Percentiles rank a stretch among this genome's conserved stretches.
Evolutionary conservation across 2,797 vertebrate species (phyloP).

Genomic region (Gallirallus australis): DNA sequence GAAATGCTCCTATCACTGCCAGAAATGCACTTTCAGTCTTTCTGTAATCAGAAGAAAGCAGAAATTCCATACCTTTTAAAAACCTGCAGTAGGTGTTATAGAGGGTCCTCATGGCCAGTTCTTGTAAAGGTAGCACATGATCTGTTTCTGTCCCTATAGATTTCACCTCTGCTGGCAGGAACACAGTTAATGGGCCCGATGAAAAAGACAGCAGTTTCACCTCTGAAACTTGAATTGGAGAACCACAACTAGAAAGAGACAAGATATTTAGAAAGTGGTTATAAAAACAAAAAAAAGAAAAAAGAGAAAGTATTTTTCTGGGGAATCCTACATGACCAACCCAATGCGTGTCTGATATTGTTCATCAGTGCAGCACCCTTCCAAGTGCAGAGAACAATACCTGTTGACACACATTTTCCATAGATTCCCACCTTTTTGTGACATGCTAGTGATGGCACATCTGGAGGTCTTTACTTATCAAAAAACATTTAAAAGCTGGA

Average conservation of each 20-base stretch:
- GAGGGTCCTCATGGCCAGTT: conserved; percentile 90
- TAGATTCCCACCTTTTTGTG: not conserved
- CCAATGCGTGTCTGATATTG: not conserved
- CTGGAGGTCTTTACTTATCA: not conserved
- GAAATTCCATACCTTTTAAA: conserved; percentile 80
- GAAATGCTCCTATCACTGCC: not conserved
- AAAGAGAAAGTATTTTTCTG: not conserved
- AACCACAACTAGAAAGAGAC: conserved; percentile 87
- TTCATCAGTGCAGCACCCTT: not conserved
- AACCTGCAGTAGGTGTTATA: conserved; percentile 78
- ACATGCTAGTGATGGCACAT: not conserved
- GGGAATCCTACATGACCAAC: not conserved
- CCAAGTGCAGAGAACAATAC: not conserved
- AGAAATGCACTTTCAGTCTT: not conserved
- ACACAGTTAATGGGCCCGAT: conserved; percentile 83
- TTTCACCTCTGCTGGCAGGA: conserved; percentile 93
- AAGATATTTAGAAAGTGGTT: conserved; percentile 39
- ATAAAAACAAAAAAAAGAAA: not conserved
- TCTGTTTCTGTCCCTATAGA: conserved; percentile 88
- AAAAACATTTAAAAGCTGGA: not conserved
- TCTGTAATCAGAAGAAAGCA: not conserved
- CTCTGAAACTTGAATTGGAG: conserved; percentile 81
- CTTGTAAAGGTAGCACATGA: conserved; percentile 90
- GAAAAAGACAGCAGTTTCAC: conserved; percentile 83
- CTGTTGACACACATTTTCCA: not conserved